Conservation (phyloP, 2,797 vertebrate genomes). For the Pipistrellus kuhlii region DNA sequence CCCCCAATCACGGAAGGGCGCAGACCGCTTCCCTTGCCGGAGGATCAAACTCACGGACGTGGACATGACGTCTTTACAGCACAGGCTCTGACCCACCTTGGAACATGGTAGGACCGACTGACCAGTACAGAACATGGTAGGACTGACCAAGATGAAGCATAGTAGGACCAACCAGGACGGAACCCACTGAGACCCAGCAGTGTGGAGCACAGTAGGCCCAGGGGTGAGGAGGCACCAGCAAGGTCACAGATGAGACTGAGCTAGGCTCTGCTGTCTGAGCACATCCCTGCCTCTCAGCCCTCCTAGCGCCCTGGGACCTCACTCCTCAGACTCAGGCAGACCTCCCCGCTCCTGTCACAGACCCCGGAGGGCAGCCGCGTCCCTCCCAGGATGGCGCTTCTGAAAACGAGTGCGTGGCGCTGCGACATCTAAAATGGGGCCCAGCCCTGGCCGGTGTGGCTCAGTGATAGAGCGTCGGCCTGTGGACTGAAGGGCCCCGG, state of each 20-base stretch:
- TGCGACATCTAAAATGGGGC: neutral
- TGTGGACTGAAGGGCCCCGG: no score
- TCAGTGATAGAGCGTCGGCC: no score
- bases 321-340: neutral
- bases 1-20: neutral
- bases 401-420: neutral
- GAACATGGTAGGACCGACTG: no score
- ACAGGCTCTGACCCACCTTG: fast-evolving
- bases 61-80: fast-evolving
- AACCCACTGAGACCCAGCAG: no score
- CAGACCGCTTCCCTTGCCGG: neutral
- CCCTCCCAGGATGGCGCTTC: no score
- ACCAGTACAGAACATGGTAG: no score
- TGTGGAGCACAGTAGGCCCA: no score
- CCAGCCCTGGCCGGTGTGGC: no score
- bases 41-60: fast-evolving
- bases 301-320: fast-evolving
- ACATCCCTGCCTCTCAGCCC: neutral
- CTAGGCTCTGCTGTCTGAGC: neutral
- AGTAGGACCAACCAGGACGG: no score
- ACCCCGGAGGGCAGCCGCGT: fast-evolving
- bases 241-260: neutral
- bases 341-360: no score
- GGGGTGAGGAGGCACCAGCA: fast-evolving
- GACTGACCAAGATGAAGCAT: no score